Percentiles rank a stretch among this genome's conserved stretches.
Conservation (phyloP, 1,140 invertebrate genomes). For the Parapsyche elsis region DNA sequence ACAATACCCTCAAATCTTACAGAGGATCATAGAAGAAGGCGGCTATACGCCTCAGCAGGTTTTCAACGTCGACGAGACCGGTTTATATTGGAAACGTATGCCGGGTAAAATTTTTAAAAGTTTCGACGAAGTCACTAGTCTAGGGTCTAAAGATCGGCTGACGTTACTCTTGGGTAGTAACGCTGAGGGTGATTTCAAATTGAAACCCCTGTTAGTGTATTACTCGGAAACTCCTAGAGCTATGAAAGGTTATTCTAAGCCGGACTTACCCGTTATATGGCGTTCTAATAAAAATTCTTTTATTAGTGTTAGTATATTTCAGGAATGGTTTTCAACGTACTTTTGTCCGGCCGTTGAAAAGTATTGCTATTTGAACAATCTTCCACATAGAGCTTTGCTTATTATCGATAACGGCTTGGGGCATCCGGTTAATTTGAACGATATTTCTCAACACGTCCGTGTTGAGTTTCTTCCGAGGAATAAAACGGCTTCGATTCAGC, state of each 20-base stretch:
- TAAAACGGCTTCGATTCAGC: constrained; percentile 60
- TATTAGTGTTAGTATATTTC: constrained; percentile 61
- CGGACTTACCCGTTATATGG: constrained; percentile 61
- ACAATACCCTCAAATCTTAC: constrained; percentile 57
- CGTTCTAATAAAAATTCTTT: constrained; percentile 62
- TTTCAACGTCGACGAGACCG: constrained; percentile 63
- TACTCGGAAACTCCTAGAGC: constrained; percentile 60
- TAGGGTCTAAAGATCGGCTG: constrained; percentile 60
- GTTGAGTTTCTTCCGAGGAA: constrained; percentile 59
- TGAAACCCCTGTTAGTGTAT: constrained; percentile 65
- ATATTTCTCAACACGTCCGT: constrained; percentile 49
- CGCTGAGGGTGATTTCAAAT: constrained; percentile 61
- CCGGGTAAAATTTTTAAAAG: constrained; percentile 57
- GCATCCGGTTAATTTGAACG: constrained; percentile 57
- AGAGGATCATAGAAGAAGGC: constrained; percentile 60
- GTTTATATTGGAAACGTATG: constrained; percentile 61
- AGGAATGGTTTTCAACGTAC: constrained; percentile 58
- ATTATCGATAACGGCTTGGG: constrained; percentile 58
- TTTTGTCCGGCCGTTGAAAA: constrained; percentile 57
- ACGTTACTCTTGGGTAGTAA: constrained; percentile 63
- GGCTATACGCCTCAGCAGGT: constrained; percentile 60
- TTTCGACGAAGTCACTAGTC: constrained; percentile 58
- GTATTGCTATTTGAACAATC: constrained; percentile 55
- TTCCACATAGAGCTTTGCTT: constrained; percentile 56
- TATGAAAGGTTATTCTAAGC: constrained; percentile 56